These are phyloP conservation scores for Pemphredon lugubris DNA, from an alignment of 2,888 invertebrate genomes.

Conservation along the genomic window DNA sequence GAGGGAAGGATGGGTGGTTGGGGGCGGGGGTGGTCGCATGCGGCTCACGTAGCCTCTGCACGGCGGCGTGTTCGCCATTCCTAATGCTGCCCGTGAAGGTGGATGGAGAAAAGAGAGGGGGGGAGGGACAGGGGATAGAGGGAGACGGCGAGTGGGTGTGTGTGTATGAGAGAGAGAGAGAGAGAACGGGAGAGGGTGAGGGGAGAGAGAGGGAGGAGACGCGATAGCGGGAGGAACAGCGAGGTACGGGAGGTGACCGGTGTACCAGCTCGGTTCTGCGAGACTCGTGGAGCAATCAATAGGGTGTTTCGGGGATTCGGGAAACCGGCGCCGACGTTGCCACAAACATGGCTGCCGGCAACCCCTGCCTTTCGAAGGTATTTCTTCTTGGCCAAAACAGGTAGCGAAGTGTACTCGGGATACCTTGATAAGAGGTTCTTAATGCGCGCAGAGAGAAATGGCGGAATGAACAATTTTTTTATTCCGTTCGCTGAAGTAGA, in stretches of 20 bases:
- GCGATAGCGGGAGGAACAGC: constrained; percentile 50
- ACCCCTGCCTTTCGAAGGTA: constrained; percentile 32
- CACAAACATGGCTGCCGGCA: constrained; percentile 81
- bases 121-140: constrained; percentile 28
- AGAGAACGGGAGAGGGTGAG: constrained; percentile 33
- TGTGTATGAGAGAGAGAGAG: constrained; percentile 25
- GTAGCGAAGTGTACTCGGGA: constrained; percentile 5
- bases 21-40: constrained; percentile 81
- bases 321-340: constrained; percentile 78
- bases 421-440: too few relatives aligned
- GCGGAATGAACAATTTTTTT: too few relatives aligned
- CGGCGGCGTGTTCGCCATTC: constrained; percentile 84
- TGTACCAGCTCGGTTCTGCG: constrained; percentile 71
- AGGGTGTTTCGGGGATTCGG: constrained; percentile 82
- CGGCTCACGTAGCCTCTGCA: constrained; percentile 85
- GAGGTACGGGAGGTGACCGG: constrained; percentile 71
- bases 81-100: constrained; percentile 81
- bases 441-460: too few relatives aligned
- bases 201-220: constrained; percentile 52
- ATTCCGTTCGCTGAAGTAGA: too few relatives aligned
- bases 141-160: constrained; percentile 44
- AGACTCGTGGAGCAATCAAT: constrained; percentile 82
- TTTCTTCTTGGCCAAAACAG: constrained; percentile 19
- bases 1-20: constrained; percentile 69
- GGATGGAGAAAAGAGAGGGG: constrained; percentile 65